phyloP scores from a whole-genome alignment of 2,888 invertebrate genomes.

The Folsomia manolachei region DNA sequence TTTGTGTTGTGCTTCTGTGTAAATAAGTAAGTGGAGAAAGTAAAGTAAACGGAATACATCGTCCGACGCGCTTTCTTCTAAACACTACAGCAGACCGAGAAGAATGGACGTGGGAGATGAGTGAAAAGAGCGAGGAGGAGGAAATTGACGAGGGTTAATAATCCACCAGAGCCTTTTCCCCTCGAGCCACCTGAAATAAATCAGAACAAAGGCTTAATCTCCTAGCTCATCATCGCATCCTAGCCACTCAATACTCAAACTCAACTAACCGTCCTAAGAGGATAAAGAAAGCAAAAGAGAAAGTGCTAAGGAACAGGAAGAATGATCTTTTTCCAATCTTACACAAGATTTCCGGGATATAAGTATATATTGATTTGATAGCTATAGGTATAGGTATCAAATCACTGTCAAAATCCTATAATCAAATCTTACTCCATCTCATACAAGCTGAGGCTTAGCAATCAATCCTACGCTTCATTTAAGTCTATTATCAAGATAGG shows the following conservation, averaged over 20 bases:
- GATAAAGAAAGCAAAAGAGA: background rate
- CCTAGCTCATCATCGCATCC: slow-evolving; percentile 3
- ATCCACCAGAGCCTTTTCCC: slow-evolving; percentile 1
- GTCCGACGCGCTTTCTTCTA: background rate
- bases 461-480: slow-evolving; percentile 18
- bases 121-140: background rate
- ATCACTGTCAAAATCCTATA: slow-evolving; percentile 11
- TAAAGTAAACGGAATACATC: background rate
- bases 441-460: slow-evolving; percentile 6
- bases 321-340: background rate
- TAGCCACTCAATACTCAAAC: background rate
- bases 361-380: background rate
- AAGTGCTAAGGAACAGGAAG: background rate
- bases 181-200: slow-evolving; percentile 15
- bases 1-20: background rate
- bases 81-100: background rate
- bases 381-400: background rate
- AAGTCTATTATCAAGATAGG: background rate
- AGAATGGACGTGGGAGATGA: background rate
- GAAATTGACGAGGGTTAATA: background rate
- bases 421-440: slow-evolving; percentile 17
- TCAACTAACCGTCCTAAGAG: background rate
- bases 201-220: slow-evolving; percentile 11
- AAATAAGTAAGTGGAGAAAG: background rate
- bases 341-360: background rate